Percentiles rank a stretch among this genome's conserved stretches.
Evolutionary conservation across 2,888 invertebrate species (phyloP).

Genomic region (Rhamphomyia laevipes): DNA sequence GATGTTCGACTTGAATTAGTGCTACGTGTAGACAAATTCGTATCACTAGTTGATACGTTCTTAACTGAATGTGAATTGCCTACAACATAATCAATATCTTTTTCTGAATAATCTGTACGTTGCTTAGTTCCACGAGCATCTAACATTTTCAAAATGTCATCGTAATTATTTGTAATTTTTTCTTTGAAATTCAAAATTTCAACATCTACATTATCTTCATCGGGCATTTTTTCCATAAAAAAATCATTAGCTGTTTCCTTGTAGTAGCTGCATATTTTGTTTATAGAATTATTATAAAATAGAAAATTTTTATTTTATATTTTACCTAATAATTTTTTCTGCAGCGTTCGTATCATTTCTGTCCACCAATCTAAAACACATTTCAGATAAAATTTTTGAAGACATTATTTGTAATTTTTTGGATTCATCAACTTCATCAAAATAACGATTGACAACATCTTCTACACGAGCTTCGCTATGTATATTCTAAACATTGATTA

Average conservation of each 20-base stretch:
- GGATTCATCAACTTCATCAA: slow-evolving; percentile 40
- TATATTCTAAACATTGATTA: slow-evolving; percentile 23
- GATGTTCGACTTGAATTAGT: neutral
- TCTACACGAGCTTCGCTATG: slow-evolving; percentile 39
- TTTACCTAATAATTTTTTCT: slow-evolving; percentile 41
- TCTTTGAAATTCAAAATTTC: slow-evolving; percentile 40
- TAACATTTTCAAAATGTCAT: slow-evolving; percentile 24
- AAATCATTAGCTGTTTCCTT: slow-evolving; percentile 40
- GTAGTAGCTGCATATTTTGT: slow-evolving; percentile 37
- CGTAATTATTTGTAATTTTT: slow-evolving; percentile 17
- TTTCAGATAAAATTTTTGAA: slow-evolving; percentile 64
- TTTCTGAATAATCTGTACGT: neutral
- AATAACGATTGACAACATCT: slow-evolving; percentile 49
- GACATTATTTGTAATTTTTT: slow-evolving; percentile 56
- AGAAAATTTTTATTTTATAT: too few relatives aligned
- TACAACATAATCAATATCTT: neutral
- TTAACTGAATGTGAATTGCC: neutral
- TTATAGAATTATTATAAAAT: neutral
- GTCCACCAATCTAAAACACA: slow-evolving; percentile 54
- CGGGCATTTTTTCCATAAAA: slow-evolving; percentile 39
- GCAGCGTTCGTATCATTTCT: slow-evolving; percentile 47
- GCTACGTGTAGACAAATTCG: too few relatives aligned
- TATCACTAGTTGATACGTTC: neutral
- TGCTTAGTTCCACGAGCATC: slow-evolving; percentile 16
- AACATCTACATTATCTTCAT: slow-evolving; percentile 40